A percentile compares a stretch with the other conserved stretches of the same genome.
Evolutionary conservation across 2,113 vertebrate species (phyloP).

Genomic region (Pelecanus crispus): DNA sequence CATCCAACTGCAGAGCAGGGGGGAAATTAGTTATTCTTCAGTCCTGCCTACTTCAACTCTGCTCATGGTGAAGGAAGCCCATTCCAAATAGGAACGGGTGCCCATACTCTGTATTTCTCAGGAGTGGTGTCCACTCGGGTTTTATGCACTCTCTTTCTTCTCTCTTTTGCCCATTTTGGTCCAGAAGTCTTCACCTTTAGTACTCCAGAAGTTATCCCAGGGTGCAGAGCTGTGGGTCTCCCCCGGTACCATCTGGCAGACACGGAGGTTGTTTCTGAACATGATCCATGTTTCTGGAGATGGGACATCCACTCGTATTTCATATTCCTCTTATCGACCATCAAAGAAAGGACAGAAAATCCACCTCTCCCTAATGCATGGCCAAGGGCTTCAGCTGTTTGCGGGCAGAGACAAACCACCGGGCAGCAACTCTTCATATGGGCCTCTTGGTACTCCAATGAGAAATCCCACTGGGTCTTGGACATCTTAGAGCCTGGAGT

Average conservation of each 20-base stretch:
- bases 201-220: not conserved
- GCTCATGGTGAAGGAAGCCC: not conserved
- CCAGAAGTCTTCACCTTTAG: not conserved
- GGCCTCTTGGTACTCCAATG: not conserved
- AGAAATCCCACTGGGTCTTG: fast-evolving
- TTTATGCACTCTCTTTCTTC: fast-evolving
- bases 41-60: not conserved
- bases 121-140: not conserved
- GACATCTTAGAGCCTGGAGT: not conserved
- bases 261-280: not conserved
- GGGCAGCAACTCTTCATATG: not conserved
- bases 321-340: not conserved
- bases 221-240: not conserved
- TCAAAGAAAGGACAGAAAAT: not conserved
- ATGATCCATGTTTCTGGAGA: not conserved
- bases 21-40: not conserved
- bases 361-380: not conserved
- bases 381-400: not conserved
- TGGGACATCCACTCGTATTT: too few species aligned
- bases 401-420: fast-evolving
- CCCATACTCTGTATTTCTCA: not conserved
- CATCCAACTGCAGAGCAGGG: not conserved
- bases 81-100: not conserved
- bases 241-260: too few species aligned
- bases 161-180: not conserved